Evolutionary conservation across 2,113 vertebrate genomes (phyloP), one percentile per base, ranked within the genome.

Genomic region (Labeo rohita): DNA sequence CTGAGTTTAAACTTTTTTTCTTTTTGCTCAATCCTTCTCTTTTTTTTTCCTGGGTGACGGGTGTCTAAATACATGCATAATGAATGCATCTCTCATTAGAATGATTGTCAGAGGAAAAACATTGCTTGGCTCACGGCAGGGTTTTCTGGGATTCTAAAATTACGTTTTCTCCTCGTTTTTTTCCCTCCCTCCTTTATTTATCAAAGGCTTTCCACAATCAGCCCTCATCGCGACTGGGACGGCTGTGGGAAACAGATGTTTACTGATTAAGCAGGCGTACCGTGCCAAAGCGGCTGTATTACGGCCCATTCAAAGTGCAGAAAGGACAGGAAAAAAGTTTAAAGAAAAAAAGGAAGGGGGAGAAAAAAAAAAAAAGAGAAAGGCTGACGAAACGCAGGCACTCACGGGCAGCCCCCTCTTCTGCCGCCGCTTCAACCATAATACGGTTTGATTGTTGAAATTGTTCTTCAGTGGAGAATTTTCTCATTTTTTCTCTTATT

Each of bases 191-290:
- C 72, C 88, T 94, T 92, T 92, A 91, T 93, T 89, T 90, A 93
- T 94, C 93, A 94, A 94, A 95, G 91, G 87, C 85, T 92, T 93
- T 85, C 87, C 92, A 91, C 92, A 94, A 94, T 94, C 94, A 94
- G 84, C 89, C 61, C 85, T 88, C 88, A 87, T 88, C 70, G 84
- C 83, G 68, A 84, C 73, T 80, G 86, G 65, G 52, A 65, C 49
- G 87, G 72, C 91, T 87, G 89, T 65, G 83, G 89, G 85, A 93
- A 90, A 94, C 94, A 95, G 95, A 94, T 94, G 95, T 94, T 94
- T 95, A 93, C 94, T 95, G 95, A 95, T 94, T 94, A 91, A 92
- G 92, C 92, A 90, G 87, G 84, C 91, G 90, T 90, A 86, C 86
- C 15, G 72, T 91, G 93, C 93, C 93, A 93, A 91, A 90, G 93